Base-by-base conservation (phyloP, 2,888 invertebrate genomes). In the Clitarchus hookeri region DNA sequence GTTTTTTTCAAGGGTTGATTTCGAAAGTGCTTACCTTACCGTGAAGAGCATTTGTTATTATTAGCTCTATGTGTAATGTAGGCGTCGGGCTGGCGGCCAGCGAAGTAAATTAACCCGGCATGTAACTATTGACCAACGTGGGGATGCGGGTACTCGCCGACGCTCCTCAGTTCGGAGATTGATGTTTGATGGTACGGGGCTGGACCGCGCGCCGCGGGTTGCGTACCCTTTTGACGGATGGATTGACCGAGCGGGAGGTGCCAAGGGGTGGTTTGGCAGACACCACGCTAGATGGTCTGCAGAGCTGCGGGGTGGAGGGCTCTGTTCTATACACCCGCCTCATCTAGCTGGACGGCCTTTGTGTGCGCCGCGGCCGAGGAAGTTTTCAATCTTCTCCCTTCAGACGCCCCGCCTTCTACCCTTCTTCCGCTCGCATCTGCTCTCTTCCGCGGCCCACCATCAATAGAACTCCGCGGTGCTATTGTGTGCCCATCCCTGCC, bases 261-360 rank as follows among this genome's bases (percentile, higher is more conserved):
- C 12, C 48, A 48, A 48, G 48, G 53, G 65, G 65, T 19, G 19
- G 19, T 65, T 65, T 65, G 65, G 65, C 65, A 65, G 65, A 65
- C 65, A 23, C 65, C 65, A n/a, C 8, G 65, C 16, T 65, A 65
- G 65, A 65, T 65, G 19, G 23, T 23, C 65, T 16, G 8, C 48
- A n/a, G 12, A 48, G 48, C 48, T 13, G 0, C 1, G 48, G 16
- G 48, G 65, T 6, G 23, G 65, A n/a, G 65, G 65, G 65, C 65
- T 65, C 23, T 65, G 65, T n/a, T 65, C 65, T n/a, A 65, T 65
- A 65, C 6, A 65, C 16, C 65, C 11, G 65, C 65, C 65, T 8
- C 65, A 65, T 65, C 65, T 65, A 65, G 65, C 65, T 65, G 65
- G 65, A 65, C 65, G 65, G 65, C 65, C 65, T 65, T 65, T 65